A percentile compares a stretch with the other conserved stretches of the same genome.
phyloP scores from a whole-genome alignment of 2,888 invertebrate genomes.

The Pollenia amentaria region DNA sequence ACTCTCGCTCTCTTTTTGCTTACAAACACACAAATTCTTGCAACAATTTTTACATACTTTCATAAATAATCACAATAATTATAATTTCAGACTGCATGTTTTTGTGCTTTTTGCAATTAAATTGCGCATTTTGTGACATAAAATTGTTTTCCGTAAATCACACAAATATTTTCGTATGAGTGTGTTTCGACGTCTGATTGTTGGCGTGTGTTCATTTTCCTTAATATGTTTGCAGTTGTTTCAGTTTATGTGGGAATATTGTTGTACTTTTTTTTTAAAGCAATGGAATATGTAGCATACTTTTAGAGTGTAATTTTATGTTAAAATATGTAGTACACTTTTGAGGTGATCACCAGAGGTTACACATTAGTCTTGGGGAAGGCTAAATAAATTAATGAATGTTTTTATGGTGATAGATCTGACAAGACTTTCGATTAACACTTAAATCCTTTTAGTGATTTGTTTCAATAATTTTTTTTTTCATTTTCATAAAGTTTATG shows the following conservation, averaged over 20 bases:
- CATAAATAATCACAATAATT: slow-evolving; percentile 49
- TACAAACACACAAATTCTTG: neutral
- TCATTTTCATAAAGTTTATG: too few relatives aligned
- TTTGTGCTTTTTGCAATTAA: slow-evolving; percentile 46
- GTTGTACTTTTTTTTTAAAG: neutral
- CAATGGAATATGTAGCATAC: slow-evolving; percentile 42
- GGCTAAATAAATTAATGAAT: neutral
- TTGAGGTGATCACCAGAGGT: slow-evolving; percentile 32
- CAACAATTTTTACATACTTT: neutral
- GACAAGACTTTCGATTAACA: too few relatives aligned
- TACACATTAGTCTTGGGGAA: slow-evolving; percentile 5
- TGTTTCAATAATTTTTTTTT: too few relatives aligned
- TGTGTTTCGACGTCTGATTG: slow-evolving; percentile 8
- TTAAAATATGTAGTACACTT: slow-evolving; percentile 44
- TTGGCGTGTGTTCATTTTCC: neutral
- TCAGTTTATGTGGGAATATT: neutral
- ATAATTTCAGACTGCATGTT: slow-evolving; percentile 41
- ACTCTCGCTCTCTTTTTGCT: slow-evolving; percentile 32
- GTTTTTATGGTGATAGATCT: too few relatives aligned
- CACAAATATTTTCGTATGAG: neutral
- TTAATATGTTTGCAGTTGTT: neutral
- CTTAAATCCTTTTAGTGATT: too few relatives aligned
- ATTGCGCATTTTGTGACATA: slow-evolving; percentile 66
- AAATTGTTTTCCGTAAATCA: slow-evolving; percentile 59
- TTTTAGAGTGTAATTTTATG: slow-evolving; percentile 28